phyloP scores from a whole-genome alignment of 2,113 vertebrate genomes.

The Saguinus imperator region DNA sequence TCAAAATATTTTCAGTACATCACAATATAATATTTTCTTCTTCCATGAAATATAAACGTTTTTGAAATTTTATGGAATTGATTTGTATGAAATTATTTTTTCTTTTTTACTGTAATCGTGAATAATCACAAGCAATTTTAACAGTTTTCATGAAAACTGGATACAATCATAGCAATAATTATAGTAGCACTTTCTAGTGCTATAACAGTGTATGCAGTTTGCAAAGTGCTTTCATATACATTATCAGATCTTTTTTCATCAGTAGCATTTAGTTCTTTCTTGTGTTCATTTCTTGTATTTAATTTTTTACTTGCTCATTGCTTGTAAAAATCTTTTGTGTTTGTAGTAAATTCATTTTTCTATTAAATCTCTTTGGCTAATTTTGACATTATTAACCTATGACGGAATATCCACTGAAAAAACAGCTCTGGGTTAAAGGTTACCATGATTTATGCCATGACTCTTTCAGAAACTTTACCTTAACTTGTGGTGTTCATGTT shows the following conservation, averaged over 20 bases:
- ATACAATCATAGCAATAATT: not conserved
- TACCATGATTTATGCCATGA: not conserved
- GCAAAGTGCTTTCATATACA: not conserved
- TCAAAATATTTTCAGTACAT: not conserved
- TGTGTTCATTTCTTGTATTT: not conserved
- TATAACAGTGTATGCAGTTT: not conserved
- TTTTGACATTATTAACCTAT: not conserved
- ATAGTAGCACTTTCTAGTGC: no score
- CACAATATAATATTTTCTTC: not conserved
- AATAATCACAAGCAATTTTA: not conserved
- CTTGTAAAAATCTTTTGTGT: not conserved
- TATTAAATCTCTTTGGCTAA: not conserved
- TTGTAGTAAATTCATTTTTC: constrained; percentile 4
- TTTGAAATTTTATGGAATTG: not conserved
- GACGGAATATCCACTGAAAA: not conserved
- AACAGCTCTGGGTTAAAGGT: not conserved
- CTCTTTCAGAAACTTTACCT: constrained; percentile 47
- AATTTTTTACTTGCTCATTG: not conserved
- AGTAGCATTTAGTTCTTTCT: not conserved
- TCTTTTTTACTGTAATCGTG: not conserved
- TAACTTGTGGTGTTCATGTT: constrained; percentile 75
- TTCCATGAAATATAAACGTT: not conserved
- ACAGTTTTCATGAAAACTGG: no score
- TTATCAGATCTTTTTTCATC: not conserved
- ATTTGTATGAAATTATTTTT: not conserved